Conservation (phyloP, 2,797 vertebrate genomes). For the Leontocebus nigricollis region DNA sequence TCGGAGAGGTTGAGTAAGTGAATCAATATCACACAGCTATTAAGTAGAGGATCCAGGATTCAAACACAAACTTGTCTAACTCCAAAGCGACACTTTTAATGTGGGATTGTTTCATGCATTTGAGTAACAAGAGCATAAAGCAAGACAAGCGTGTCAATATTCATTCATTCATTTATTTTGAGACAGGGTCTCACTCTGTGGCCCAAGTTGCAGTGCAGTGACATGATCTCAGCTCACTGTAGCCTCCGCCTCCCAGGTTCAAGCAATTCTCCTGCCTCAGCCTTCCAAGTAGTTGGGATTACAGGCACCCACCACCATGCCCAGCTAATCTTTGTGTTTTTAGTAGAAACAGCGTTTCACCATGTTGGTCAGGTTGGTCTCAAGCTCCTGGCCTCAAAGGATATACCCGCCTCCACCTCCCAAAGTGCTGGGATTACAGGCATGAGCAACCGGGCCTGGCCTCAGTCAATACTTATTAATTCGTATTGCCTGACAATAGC, state of each 20-base stretch:
- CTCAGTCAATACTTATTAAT: background rate
- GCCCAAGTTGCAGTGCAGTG: background rate
- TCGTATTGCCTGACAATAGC: no score
- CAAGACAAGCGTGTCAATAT: background rate
- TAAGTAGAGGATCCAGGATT: background rate
- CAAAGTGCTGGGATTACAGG: background rate
- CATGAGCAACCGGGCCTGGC: background rate
- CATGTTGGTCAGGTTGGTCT: background rate
- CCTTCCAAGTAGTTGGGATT: background rate
- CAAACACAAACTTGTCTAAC: background rate
- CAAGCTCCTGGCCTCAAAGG: background rate
- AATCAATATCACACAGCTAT: background rate
- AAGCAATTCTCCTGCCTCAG: background rate
- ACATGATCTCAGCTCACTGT: background rate
- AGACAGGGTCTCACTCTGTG: background rate
- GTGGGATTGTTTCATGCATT: background rate
- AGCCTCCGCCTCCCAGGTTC: background rate
- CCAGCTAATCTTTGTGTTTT: background rate
- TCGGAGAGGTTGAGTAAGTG: background rate
- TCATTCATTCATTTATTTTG: background rate
- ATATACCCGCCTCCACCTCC: background rate
- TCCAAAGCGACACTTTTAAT: background rate
- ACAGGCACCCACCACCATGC: background rate
- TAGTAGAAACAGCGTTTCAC: background rate
- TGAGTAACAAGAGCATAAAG: background rate